These are phyloP conservation scores for Dasyprocta punctata DNA, from an alignment of 2,113 vertebrate species.

Conservation along the genomic window DNA sequence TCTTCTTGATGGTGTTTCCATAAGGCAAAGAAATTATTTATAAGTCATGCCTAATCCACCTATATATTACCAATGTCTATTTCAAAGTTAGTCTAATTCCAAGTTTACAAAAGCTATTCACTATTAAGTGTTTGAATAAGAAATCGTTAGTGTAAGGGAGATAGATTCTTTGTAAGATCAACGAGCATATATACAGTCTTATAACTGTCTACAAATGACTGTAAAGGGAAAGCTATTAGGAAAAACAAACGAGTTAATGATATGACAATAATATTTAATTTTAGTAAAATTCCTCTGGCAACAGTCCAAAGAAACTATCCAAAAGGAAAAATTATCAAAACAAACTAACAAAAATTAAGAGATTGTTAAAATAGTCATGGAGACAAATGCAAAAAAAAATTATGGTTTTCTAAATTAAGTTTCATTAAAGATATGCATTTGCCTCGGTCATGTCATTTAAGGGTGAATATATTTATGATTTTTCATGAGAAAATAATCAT, in stretches of 20 bases:
- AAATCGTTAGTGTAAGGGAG: neutral
- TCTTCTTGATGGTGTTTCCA: neutral
- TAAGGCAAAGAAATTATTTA: neutral
- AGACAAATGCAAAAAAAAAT: neutral
- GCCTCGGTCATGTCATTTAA: neutral
- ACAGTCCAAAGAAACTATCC: neutral
- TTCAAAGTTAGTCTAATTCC: fast-evolving
- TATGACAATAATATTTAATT: neutral
- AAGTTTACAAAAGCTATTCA: neutral
- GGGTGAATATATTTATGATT: neutral
- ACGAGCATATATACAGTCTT: neutral
- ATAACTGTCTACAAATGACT: neutral
- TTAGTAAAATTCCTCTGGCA: neutral
- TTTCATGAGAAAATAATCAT: neutral
- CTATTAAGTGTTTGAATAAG: neutral
- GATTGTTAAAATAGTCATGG: neutral
- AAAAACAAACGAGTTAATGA: neutral
- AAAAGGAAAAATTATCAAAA: neutral
- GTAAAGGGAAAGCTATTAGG: neutral
- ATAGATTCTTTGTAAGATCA: neutral
- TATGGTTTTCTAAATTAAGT: neutral
- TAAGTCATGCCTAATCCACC: neutral
- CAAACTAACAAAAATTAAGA: neutral
- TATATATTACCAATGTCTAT: neutral
- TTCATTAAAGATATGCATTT: neutral